Evolutionary conservation across 2,113 vertebrate genomes (phyloP).

Genomic region (Dinomys branickii): DNA sequence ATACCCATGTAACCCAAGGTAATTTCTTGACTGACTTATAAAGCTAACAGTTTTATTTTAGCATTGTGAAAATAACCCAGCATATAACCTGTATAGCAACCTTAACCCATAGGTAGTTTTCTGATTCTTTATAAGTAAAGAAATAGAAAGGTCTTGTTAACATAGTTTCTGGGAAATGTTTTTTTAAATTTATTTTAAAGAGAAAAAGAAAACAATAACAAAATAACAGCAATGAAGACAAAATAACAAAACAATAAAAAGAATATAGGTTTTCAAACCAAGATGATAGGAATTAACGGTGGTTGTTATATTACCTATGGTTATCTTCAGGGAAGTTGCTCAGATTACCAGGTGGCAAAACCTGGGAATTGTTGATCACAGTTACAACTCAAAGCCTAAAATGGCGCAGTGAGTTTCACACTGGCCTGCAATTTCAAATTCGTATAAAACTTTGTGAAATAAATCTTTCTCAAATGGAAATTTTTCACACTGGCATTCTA

Average conservation of each 20-base stretch:
- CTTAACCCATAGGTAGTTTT: conserved; percentile 13
- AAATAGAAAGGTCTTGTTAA: background rate
- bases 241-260: too few species aligned
- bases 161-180: background rate
- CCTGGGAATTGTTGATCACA: background rate
- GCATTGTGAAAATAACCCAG: background rate
- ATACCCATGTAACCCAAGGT: background rate
- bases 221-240: too few species aligned
- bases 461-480: conserved; percentile 9
- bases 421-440: background rate
- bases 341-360: too few species aligned
- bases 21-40: background rate
- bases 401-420: background rate
- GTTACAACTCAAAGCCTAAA: conserved; percentile 19
- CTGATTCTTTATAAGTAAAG: conserved; percentile 37
- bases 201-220: too few species aligned
- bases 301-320: too few species aligned
- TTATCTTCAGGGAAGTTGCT: too few species aligned
- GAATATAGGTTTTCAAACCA: too few species aligned
- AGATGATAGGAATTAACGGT: too few species aligned
- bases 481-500: background rate
- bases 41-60: background rate
- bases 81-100: background rate
- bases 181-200: too few species aligned
- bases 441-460: conserved; percentile 2